Base-by-base conservation (phyloP, 2,797 vertebrate species). In the Schizothorax lantsangensis region DNA sequence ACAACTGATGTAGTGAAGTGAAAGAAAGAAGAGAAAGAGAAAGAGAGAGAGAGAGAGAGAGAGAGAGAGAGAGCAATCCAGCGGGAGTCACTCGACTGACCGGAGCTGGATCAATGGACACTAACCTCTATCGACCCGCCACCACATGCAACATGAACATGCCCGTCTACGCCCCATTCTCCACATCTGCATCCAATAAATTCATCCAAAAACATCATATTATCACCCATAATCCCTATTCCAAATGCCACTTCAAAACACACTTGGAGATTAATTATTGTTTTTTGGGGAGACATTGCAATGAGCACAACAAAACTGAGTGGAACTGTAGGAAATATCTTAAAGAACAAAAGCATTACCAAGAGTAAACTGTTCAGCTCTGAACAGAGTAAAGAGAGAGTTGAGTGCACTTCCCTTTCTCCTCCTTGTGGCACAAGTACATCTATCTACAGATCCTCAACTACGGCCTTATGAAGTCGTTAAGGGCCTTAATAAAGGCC, bases 61-160 rank as follows among this genome's bases (percentile, higher is more conserved):
- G 33, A 85, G 45, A 78, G 49, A 80, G 80, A 80, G 88, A 87
- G 86, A 71, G 82, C 88, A 94, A 92, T 95, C 95, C 92, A 93
- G 6, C 64, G 93, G 93, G 95, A 95, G 93, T 94, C 94, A 93
- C 93, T 95, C 93, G 92, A 92, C 93, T 95, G 95, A 95, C 94
- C 95, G 93, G 93, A 95, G 93, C 91, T 91, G 88, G 90, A 96
- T 96, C 95, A 88, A 96, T 96, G 95, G 94, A 96, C 95, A 96
- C 95, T 95, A 96, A 96, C 95, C 94, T 96, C 94, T 95, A 95
- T 96, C 93, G 95, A 96, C 89, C 94, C 91, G 92, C 93, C 91
- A 92, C 93, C 87, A 78, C 86, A 87, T 84, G 88, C 81, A 74
- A 81, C 85, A 72, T 80, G 86, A 87, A 87, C 84, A 86, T 86